Evolutionary conservation across 2,888 invertebrate species (phyloP), one percentile per base, ranked within the genome.

Genomic region (Drosophila recens): DNA sequence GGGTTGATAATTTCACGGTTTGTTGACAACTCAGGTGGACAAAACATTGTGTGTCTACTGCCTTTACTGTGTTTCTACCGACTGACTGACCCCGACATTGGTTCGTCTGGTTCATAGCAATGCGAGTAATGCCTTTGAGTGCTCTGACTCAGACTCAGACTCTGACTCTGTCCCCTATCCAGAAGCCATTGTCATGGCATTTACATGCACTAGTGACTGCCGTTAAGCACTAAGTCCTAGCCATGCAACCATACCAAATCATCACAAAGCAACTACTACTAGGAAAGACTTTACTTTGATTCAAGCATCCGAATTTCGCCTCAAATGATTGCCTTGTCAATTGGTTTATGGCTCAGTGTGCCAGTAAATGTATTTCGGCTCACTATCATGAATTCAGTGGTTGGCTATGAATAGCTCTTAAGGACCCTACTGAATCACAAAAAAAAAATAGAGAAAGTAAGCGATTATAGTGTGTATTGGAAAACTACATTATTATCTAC

Each of bases 1-100:
- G 78, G 79, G 85, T 85, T 77, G 87, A 90, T 85, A 90, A 90
- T 89, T 90, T 89, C 90, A 89, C 90, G 89, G 80, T 90, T 90
- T 88, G 90, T 88, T 90, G 90, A 87, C 79, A 85, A 90, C 85
- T 89, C 90, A 89, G 90, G 90, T 90, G 89, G 83, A 88, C 81
- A 74, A 74, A 80, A 71, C 88, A 67, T 69, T 75, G 64, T 69
- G 65, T 66, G 77, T 70, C 69, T 61, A 63, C 58, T 49, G 64
- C 51, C 40, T 68, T 66, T 63, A 59, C 57, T 45, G 53, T 45
- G 57, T 42, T 52, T 5, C 33, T 30, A 43, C 66, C 9, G 34
- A 52, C 66, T 11, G 34, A 52, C 48, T 63, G 64, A 72, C 76
- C 77, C 67, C 52, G 52, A 56, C 64, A 63, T 38, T 62, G 72